phyloP scores from a whole-genome alignment of 2,113 vertebrate genomes.

The Callithrix jacchus region DNA sequence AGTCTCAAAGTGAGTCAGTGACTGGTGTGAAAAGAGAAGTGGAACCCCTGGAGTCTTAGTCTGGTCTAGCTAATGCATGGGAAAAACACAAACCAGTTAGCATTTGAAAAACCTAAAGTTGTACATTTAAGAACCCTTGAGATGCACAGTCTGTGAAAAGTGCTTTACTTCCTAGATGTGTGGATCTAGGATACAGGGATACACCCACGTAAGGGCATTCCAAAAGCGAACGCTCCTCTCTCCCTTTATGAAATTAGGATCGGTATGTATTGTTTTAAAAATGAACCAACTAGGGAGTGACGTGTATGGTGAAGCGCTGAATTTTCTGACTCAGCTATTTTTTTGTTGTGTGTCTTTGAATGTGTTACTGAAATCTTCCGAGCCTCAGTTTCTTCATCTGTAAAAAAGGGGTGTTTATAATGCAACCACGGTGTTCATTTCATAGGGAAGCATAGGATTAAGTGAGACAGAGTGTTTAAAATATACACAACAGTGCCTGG shows the following conservation, averaged over 20 bases:
- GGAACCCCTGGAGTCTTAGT: neutral
- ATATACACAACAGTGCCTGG: neutral
- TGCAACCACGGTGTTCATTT: neutral
- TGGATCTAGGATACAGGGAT: too few relatives aligned
- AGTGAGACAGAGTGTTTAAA: neutral
- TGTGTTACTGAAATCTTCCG: neutral
- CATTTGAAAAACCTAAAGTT: neutral
- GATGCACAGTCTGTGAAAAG: neutral
- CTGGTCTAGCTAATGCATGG: neutral
- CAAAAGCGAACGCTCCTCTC: neutral
- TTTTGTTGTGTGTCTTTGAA: neutral
- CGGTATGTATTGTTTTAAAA: neutral
- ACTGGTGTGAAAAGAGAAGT: neutral
- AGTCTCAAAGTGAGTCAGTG: conserved; percentile 28
- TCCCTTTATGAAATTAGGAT: neutral
- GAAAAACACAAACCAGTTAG: neutral
- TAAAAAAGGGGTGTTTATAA: neutral
- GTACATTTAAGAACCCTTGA: neutral
- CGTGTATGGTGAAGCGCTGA: neutral
- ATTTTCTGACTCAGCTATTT: neutral
- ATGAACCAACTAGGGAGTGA: neutral
- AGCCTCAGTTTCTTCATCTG: neutral
- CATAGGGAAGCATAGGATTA: neutral
- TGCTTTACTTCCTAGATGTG: neutral
- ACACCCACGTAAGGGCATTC: neutral